Base-by-base conservation (phyloP, 2,888 invertebrate genomes). In the Andrena bucephala region DNA sequence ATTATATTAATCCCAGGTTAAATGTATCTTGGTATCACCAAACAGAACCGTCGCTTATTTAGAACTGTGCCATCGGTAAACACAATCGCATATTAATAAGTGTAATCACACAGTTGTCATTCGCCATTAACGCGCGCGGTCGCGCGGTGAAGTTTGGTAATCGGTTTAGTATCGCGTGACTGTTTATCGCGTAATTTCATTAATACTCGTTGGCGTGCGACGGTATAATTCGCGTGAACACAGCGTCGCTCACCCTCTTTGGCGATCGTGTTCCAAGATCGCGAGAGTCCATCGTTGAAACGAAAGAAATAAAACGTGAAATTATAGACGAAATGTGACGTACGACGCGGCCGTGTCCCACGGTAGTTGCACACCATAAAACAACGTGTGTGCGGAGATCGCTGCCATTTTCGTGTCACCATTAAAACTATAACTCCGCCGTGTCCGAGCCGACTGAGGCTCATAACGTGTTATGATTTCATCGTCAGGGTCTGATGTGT, bases 391-490 rank as follows among this genome's bases (percentile, higher is more conserved):
- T 62, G 78, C 52, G 65, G 76, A 68, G 87, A 78, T 80, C 85
- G 84, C 87, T 86, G 83, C 85, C 77, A 79, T 91, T 92, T 91
- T 92, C 90, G 89, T 82, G 89, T 88, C 87, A 86, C 89, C 90
- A 91, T 92, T 93, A 92, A 92, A 92, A 91, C 88, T 89, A 89
- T 88, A 90, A 90, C 89, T 89, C 85, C 71, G 88, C 83, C 77
- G 77, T 77, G 88, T 77, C 86, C 87, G 84, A 84, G 81, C 78
- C 70, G 85, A 83, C 74, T 54, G 85, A 63, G 87, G 78, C 89
- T 88, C 91, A 85, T 90, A 90, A 91, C 89, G 89, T 87, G 90
- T 91, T 90, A 91, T 89, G 90, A 90, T 91, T 87, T 81, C 80
- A 87, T 87, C 85, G 89, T 85, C 87, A 75, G 77, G 82, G 85